Conservation (phyloP, 2,113 vertebrate genomes). For the Nycticebus coucang region DNA sequence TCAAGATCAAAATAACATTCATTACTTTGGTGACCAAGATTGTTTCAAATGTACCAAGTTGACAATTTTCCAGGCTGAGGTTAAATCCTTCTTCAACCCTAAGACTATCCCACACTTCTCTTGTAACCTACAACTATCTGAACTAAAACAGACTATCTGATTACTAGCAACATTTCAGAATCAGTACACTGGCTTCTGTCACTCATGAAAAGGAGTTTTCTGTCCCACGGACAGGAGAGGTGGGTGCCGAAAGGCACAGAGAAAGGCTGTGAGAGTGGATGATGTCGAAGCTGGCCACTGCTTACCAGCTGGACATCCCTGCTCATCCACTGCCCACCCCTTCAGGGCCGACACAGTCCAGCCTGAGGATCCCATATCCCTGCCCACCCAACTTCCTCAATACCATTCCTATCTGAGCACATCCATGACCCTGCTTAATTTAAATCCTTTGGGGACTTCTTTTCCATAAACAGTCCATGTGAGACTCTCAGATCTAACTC, state of each 20-base stretch:
- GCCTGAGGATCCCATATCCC: background rate
- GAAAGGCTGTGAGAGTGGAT: no score
- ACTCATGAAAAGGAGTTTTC: background rate
- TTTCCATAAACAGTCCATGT: background rate
- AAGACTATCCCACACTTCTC: background rate
- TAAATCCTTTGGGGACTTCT: background rate
- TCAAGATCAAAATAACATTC: background rate
- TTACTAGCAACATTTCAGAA: background rate
- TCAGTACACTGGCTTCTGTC: background rate
- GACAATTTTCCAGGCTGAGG: background rate
- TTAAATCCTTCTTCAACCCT: background rate
- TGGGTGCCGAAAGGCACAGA: background rate
- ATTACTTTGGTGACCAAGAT: background rate
- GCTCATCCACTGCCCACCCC: background rate
- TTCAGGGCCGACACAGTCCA: background rate
- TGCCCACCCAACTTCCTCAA: background rate
- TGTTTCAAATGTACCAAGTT: background rate
- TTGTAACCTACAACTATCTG: background rate
- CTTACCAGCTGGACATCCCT: background rate
- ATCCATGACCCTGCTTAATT: background rate
- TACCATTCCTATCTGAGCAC: background rate
- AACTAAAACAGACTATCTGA: background rate
- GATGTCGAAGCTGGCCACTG: background rate
- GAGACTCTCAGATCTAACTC: background rate
- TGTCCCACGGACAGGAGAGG: background rate